Conservation (phyloP, 53 echinoderm and acorn worm species). For the Actinopyga echinites region DNA sequence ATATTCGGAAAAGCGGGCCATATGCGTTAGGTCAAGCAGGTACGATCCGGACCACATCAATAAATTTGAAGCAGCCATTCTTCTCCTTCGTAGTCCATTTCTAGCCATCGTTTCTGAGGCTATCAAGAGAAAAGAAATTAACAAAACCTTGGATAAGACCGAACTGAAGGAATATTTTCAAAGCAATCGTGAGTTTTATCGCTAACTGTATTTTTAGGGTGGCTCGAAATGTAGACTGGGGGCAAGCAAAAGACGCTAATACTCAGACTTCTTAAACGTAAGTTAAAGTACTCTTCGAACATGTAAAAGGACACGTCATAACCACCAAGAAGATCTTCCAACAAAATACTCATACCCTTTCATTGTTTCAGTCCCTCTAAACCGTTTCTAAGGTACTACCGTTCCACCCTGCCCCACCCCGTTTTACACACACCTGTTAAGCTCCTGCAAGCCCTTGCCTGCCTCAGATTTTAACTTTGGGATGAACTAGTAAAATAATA, state of each 20-base stretch:
- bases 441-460: too few relatives aligned
- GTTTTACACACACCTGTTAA: too few relatives aligned
- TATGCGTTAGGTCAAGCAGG: constrained; percentile 40
- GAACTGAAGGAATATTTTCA: not conserved
- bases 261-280: too few relatives aligned
- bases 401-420: too few relatives aligned
- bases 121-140: not conserved
- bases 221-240: not conserved
- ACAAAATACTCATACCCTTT: too few relatives aligned
- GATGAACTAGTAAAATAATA: too few relatives aligned
- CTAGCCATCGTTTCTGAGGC: constrained; percentile 45
- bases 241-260: not conserved
- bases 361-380: too few relatives aligned
- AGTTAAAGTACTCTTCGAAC: too few relatives aligned
- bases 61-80: constrained; percentile 48
- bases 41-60: constrained; percentile 47
- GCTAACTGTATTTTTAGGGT: not conserved
- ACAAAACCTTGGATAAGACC: not conserved
- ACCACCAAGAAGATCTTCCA: too few relatives aligned
- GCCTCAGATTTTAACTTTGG: too few relatives aligned
- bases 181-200: not conserved
- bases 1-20: constrained; percentile 13
- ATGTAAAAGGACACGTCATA: too few relatives aligned
- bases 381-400: too few relatives aligned
- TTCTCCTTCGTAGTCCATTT: constrained; percentile 42